Base-by-base conservation (phyloP, 2,797 vertebrate genomes). In the Darevskia mixta region DNA sequence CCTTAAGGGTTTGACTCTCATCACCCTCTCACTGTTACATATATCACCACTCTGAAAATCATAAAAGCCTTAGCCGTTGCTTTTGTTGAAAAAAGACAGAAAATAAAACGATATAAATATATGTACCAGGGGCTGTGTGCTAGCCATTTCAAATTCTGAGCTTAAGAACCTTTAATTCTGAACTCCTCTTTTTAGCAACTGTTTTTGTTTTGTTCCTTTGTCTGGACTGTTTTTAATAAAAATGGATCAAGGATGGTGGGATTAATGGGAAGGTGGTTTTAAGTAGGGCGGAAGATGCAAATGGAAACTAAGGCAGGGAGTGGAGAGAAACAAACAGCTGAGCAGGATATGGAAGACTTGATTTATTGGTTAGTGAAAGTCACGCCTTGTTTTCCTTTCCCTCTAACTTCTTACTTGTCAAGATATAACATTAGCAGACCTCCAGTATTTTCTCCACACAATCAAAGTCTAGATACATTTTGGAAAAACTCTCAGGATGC, bases 1-100 rank as follows among this genome's bases (percentile, higher is more conserved):
- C 90, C 86, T 86, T n/a, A 88, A 89, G 87, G 91, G 49, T 91
- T 91, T 85, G 77, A 2, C 73, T 43, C 49, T 64, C 80, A 55
- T 49, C 61, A 41, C 32, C 41, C 35, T 75, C 55, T 61, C 11
- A 71, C 55, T 78, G 49, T 83, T 58, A n/a, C 27, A 58, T 45
- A 80, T 58, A 66, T 58, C 11, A 58, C 41, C 83, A 88, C 25
- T 78, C 13, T 83, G 38, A 41, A 85, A 32, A 43, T 55, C 35
- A 81, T n/a, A 66, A 82, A 88, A 80, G 17, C 23, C 15, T 66
- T 73, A 13, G 32, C 71, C 71, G 25, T 58, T 75, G 61, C 75
- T 86, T 71, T 58, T 71, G n/a, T 29, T 2, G 35, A 90, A 79
- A 23, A 86, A 13, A 80, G 32, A 10, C 5, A 18, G 61, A 9